Percentiles rank a stretch among this genome's conserved stretches.
Conservation (phyloP, 2,113 vertebrate species). For the Myodes glareolus region DNA sequence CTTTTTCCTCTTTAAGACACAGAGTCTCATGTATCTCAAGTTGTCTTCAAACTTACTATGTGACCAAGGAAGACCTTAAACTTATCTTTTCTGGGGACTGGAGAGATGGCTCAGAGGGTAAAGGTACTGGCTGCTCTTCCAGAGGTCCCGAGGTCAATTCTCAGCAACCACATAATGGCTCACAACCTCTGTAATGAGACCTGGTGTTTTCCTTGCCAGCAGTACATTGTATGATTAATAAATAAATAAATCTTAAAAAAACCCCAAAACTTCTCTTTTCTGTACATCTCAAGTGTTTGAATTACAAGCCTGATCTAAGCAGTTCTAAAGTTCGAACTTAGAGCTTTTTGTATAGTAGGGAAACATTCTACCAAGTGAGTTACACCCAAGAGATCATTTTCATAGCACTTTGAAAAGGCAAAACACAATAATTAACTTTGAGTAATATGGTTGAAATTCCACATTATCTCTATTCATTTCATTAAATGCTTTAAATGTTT, state of each 20-base stretch:
- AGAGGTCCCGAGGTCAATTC: too few species aligned
- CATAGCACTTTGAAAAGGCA: neutral
- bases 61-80: neutral
- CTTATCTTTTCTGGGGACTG: neutral
- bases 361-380: neutral
- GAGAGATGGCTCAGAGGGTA: too few species aligned
- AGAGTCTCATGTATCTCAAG: neutral
- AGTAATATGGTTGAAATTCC: neutral
- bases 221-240: too few species aligned
- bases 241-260: too few species aligned
- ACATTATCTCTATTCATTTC: slow-evolving; percentile 5
- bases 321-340: neutral
- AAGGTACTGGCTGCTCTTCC: too few species aligned
- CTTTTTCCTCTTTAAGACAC: neutral
- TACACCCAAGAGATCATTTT: slow-evolving; percentile 18
- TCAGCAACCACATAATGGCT: too few species aligned
- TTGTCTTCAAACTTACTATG: neutral
- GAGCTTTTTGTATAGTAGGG: neutral
- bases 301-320: neutral
- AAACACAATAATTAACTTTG: neutral
- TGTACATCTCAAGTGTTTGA: neutral
- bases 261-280: neutral
- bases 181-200: too few species aligned
- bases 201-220: too few species aligned
- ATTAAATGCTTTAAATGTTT: slow-evolving; percentile 17